Conservation (phyloP, 2,113 vertebrate genomes). For the Pantherophis guttatus region DNA sequence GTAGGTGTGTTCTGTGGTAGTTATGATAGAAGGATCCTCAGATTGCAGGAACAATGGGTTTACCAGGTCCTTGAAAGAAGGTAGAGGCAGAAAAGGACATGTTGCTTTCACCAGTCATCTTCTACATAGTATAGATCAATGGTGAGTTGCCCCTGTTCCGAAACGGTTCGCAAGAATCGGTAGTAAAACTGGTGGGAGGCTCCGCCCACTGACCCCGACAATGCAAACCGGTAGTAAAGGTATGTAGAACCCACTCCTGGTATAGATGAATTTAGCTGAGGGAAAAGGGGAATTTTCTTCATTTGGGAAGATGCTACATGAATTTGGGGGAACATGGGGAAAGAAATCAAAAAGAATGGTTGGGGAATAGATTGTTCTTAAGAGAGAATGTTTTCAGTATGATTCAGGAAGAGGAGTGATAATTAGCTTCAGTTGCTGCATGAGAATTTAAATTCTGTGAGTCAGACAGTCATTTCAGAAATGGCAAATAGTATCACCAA, state of each 20-base stretch:
- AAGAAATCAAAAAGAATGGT: background rate
- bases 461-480: background rate
- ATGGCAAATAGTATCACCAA: background rate
- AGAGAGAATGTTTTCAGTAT: background rate
- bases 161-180: too few species aligned
- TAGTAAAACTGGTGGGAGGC: too few species aligned
- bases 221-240: too few species aligned
- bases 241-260: too few species aligned
- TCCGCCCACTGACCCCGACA: too few species aligned
- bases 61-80: background rate
- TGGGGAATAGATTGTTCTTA: background rate
- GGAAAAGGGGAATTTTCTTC: background rate
- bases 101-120: background rate
- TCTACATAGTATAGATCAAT: background rate
- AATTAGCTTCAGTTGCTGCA: background rate
- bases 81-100: background rate
- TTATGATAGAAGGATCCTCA: background rate
- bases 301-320: background rate
- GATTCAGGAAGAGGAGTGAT: background rate
- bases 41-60: background rate
- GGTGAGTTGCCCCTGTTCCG: too few species aligned
- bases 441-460: background rate
- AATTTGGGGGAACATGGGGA: background rate
- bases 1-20: background rate
- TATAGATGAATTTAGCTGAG: background rate